Evolutionary conservation across 2,888 invertebrate genomes (phyloP).

Genomic region (Drosophila pegasa): DNA sequence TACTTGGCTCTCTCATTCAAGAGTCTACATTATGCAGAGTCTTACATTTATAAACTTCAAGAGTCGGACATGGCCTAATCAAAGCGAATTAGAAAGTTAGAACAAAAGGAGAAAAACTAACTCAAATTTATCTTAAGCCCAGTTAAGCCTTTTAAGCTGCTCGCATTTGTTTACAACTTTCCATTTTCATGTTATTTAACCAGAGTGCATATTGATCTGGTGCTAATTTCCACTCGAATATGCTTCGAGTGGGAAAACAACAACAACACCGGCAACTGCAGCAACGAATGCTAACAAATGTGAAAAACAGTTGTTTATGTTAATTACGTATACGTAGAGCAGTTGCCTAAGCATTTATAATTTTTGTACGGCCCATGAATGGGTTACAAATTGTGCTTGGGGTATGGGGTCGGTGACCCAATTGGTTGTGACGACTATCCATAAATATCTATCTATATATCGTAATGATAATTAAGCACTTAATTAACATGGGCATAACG

Average conservation of each 20-base stretch:
- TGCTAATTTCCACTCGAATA: slow-evolving; percentile 60
- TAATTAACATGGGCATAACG: slow-evolving; percentile 66
- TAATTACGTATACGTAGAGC: slow-evolving; percentile 52
- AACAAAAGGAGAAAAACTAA: background rate
- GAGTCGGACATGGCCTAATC: background rate
- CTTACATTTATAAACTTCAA: background rate
- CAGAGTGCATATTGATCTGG: slow-evolving; percentile 57
- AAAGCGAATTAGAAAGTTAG: slow-evolving; percentile 1
- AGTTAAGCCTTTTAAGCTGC: background rate
- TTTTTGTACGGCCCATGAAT: slow-evolving; percentile 27
- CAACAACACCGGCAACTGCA: slow-evolving; percentile 1
- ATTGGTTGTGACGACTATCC: slow-evolving; percentile 19
- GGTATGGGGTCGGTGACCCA: slow-evolving; percentile 64
- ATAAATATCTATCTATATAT: slow-evolving; percentile 2
- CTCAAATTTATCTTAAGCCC: background rate
- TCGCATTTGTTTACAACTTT: slow-evolving; percentile 51
- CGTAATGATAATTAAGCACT: slow-evolving; percentile 54
- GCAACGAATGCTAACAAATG: slow-evolving; percentile 23
- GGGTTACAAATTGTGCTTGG: slow-evolving; percentile 49
- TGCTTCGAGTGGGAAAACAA: slow-evolving; percentile 30
- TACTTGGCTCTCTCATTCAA: background rate
- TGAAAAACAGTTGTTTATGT: slow-evolving; percentile 68
- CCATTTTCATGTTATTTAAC: slow-evolving; percentile 53
- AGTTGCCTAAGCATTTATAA: slow-evolving; percentile 32
- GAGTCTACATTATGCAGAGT: background rate